Base-by-base conservation (phyloP, 2,797 vertebrate genomes). In the Catostomus latipinnis region DNA sequence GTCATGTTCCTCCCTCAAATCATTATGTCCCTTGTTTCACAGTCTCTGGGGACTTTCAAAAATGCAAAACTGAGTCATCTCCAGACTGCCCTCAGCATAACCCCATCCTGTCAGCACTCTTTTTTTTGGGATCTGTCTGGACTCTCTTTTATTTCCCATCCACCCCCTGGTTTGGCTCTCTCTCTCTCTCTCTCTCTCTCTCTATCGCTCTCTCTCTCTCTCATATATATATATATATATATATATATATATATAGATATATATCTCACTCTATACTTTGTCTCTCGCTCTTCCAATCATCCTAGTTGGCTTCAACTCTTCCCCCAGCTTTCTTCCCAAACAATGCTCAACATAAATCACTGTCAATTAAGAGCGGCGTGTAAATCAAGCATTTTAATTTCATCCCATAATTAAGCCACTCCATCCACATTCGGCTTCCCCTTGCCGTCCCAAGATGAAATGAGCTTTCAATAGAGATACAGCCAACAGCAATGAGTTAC, bases 281-380 rank as follows among this genome's bases (percentile, higher is more conserved):
- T 43, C 58, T 82, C 89, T 92, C 91, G 89, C 83, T 60, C 82
- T 83, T 89, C 68, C 34, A 63, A 73, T 45, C 70, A 82, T 78
- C 80, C 71, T 74, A 69, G 81, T 80, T 82, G 81, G 82, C 80
- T 84, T 67, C 82, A 76, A 78, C 67, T 78, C 66, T 69, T 82
- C 71, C 75, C 74, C 66, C 82, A 76, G 82, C 78, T 80, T 66
- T 11, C 74, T 83, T 91, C 88, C 89, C 90, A 89, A 88, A 90
- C 91, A 91, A 89, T 91, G 89, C 76, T 83, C 90, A 87, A 92
- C 92, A 94, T 94, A 93, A 94, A 94, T 94, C 93, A 94, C 93
- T 93, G 93, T 93, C 93, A 93, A 93, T 94, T 94, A 93, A 87
- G 89, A 88, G 86, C 83, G 89, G 87, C 69, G 73, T 89, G 91